Evolutionary conservation across 2,888 invertebrate species (phyloP).

Genomic region (Synanthedon vespiformis): DNA sequence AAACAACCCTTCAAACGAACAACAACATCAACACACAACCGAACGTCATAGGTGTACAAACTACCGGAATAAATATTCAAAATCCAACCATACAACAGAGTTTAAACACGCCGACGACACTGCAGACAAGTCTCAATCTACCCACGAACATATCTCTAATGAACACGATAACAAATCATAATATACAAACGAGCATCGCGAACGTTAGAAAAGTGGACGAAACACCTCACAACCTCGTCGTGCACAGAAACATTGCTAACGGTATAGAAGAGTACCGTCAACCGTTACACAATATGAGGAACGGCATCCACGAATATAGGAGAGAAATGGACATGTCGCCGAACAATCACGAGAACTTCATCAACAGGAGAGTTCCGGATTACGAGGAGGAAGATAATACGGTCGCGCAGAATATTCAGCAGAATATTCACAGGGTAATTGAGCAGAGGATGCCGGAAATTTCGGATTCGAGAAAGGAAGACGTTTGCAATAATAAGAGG

Average conservation of each 20-base stretch:
- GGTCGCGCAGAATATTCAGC: conserved; percentile 34
- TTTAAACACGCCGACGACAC: conserved; percentile 28
- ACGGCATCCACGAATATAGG: conserved; percentile 53
- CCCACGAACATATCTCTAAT: conserved; percentile 46
- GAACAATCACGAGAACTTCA: conserved; percentile 48
- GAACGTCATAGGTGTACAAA: conserved; percentile 41
- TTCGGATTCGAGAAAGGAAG: conserved; percentile 45
- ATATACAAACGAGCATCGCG: conserved; percentile 34
- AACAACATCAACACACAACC: conserved; percentile 28
- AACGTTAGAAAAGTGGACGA: conserved; percentile 38
- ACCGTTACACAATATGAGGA: conserved; percentile 31
- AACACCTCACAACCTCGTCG: conserved; percentile 48
- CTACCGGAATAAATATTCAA: conserved; percentile 31
- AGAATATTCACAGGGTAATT: conserved; percentile 28
- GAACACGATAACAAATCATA: conserved; percentile 27
- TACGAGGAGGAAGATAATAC: conserved; percentile 54
- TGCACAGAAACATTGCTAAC: conserved; percentile 40
- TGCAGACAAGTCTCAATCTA: conserved; percentile 34
- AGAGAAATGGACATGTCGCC: conserved; percentile 39
- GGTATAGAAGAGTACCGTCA: conserved; percentile 46
- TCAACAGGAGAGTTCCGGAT: conserved; percentile 47
- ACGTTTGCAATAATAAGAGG: conserved; percentile 29
- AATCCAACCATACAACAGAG: conserved; percentile 23
- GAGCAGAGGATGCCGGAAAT: conserved; percentile 38
- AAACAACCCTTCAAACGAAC: conserved; percentile 36